phyloP scores from a whole-genome alignment of 1,140 invertebrate genomes.

The Delia radicum region DNA sequence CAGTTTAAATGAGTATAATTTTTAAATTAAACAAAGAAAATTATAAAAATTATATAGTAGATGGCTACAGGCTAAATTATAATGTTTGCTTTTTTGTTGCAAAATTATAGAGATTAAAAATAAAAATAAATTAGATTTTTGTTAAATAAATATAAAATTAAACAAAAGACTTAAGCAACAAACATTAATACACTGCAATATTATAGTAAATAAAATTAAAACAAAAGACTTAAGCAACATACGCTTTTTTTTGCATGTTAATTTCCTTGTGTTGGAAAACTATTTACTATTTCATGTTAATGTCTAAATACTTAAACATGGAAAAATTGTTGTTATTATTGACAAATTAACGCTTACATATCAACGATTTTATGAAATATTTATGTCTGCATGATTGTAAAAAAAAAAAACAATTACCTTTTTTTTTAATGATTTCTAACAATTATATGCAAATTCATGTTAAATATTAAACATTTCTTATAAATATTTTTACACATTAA shows the following conservation, averaged over 20 bases:
- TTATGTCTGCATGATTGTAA: neutral
- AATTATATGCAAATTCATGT: too few relatives aligned
- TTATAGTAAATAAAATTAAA: neutral
- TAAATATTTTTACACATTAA: too few relatives aligned
- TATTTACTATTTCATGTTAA: neutral
- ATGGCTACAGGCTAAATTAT: neutral
- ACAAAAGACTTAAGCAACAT: neutral
- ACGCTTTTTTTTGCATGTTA: neutral
- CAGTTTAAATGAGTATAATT: neutral
- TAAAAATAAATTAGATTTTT: neutral
- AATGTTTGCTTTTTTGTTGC: neutral
- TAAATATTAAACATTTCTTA: too few relatives aligned
- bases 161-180: neutral
- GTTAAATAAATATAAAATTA: neutral
- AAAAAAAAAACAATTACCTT: too few relatives aligned
- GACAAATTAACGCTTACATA: constrained; percentile 4
- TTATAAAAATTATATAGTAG: neutral
- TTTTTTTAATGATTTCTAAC: too few relatives aligned
- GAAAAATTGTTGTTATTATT: too few relatives aligned
- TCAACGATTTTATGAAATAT: neutral
- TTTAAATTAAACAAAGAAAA: neutral
- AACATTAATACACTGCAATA: neutral
- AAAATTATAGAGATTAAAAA: neutral
- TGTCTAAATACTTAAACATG: neutral
- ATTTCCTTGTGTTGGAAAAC: too few relatives aligned